A percentile compares a stretch with the other conserved stretches of the same genome.
Conservation (phyloP, 1,140 invertebrate species). For the Drosophila mayri region DNA sequence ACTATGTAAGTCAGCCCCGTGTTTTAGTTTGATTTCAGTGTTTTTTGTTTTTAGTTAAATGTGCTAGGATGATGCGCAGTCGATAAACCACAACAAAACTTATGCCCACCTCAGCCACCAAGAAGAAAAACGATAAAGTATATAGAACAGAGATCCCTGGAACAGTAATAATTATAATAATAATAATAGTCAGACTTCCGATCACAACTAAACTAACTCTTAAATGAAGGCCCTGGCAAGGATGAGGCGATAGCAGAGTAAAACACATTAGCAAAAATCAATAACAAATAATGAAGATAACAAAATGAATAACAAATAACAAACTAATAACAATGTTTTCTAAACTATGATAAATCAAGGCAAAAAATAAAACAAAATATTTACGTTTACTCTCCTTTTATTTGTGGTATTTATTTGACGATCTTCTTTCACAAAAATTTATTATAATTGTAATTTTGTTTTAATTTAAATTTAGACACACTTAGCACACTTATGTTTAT, state of each 20-base stretch:
- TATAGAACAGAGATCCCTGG: conserved; percentile 15
- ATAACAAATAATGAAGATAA: conserved; percentile 60
- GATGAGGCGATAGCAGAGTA: conserved; percentile 36
- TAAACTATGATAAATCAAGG: conserved; percentile 36
- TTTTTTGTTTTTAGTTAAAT: conserved; percentile 82
- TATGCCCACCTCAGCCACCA: conserved; percentile 82
- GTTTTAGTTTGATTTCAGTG: conserved; percentile 78
- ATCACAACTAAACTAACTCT: conserved; percentile 63
- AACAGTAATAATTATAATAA: conserved; percentile 37
- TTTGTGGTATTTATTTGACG: conserved; percentile 25
- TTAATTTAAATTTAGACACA: conserved; percentile 48
- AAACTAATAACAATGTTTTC: conserved; percentile 47
- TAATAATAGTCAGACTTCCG: conserved; percentile 65
- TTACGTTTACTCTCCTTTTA: conserved; percentile 28
- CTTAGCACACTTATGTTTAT: conserved; percentile 78
- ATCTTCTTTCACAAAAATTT: conserved; percentile 27
- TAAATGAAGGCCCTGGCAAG: conserved; percentile 41
- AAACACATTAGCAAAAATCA: conserved; percentile 82
- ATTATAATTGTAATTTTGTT: conserved; percentile 38
- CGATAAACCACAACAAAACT: conserved; percentile 54
- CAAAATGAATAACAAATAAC: conserved; percentile 25
- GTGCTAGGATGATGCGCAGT: conserved; percentile 65
- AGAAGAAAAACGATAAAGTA: conserved; percentile 46
- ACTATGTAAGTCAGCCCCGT: conserved; percentile 75
- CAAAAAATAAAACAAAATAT: conserved; percentile 44